Percentiles rank a stretch among this genome's conserved stretches.
phyloP scores from a whole-genome alignment of 2,113 vertebrate species.

The Elephantulus edwardii region DNA sequence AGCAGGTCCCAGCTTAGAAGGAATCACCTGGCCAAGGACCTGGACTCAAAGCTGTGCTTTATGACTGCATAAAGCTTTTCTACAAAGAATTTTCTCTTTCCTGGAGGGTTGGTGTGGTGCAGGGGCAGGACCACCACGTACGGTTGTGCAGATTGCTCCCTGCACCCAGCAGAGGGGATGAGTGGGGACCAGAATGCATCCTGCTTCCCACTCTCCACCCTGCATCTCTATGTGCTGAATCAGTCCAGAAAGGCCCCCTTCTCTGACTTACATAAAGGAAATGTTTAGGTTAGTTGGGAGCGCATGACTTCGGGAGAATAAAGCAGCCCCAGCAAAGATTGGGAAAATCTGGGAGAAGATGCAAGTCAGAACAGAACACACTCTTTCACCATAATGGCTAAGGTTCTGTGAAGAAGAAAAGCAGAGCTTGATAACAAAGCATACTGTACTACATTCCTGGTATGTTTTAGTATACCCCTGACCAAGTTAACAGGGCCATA shows the following conservation, averaged over 20 bases:
- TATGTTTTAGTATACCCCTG: not conserved
- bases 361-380: too few relatives aligned
- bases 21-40: not conserved
- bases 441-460: not conserved
- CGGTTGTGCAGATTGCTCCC: not conserved
- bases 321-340: not conserved
- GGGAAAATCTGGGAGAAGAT: not conserved
- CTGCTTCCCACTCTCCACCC: not conserved
- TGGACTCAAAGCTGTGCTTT: not conserved
- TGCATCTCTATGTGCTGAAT: fast-evolving
- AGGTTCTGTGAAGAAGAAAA: not conserved
- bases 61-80: not conserved
- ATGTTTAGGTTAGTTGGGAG: too few relatives aligned
- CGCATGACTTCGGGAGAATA: not conserved
- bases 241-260: not conserved
- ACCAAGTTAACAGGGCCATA: not conserved
- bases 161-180: not conserved
- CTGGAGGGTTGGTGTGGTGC: not conserved
- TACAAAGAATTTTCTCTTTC: not conserved
- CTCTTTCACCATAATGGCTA: not conserved
- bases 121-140: not conserved
- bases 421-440: not conserved
- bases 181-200: not conserved
- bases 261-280: not conserved
- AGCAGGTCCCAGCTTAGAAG: not conserved